Evolutionary conservation across 2,888 invertebrate genomes (phyloP).

Genomic region (Metacarcinus magister): DNA sequence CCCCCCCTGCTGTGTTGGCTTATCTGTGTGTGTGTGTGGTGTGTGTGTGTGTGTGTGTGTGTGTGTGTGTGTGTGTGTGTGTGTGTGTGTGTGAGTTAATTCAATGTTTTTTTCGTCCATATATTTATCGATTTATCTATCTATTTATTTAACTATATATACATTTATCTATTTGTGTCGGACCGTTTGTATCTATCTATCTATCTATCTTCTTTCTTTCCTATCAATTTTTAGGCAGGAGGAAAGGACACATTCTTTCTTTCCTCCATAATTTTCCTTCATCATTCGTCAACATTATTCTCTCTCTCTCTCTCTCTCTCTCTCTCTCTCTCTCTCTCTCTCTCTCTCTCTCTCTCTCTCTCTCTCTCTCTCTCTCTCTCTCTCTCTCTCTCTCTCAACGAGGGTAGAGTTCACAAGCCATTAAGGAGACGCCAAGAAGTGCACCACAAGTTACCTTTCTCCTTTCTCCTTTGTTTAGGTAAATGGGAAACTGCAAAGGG

Average conservation of each 20-base stretch:
- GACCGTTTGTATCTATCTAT: too few relatives aligned
- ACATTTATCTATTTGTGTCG: too few relatives aligned
- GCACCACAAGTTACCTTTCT: not conserved
- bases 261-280: not conserved
- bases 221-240: too few relatives aligned
- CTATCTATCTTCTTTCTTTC: too few relatives aligned
- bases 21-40: not conserved
- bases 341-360: slow-evolving; percentile 32
- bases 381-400: not conserved
- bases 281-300: not conserved
- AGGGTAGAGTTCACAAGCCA: not conserved
- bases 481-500: not conserved
- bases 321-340: slow-evolving; percentile 51
- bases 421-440: not conserved
- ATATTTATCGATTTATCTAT: too few relatives aligned
- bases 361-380: not conserved
- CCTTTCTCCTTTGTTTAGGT: slow-evolving; percentile 27
- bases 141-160: too few relatives aligned
- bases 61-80: too few relatives aligned
- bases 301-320: slow-evolving; percentile 7
- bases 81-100: too few relatives aligned
- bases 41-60: too few relatives aligned
- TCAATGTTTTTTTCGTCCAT: too few relatives aligned
- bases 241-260: not conserved
- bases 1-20: not conserved